These are phyloP conservation scores for Allygus modestus DNA, from an alignment of 2,888 invertebrate species.

Conservation along the genomic window DNA sequence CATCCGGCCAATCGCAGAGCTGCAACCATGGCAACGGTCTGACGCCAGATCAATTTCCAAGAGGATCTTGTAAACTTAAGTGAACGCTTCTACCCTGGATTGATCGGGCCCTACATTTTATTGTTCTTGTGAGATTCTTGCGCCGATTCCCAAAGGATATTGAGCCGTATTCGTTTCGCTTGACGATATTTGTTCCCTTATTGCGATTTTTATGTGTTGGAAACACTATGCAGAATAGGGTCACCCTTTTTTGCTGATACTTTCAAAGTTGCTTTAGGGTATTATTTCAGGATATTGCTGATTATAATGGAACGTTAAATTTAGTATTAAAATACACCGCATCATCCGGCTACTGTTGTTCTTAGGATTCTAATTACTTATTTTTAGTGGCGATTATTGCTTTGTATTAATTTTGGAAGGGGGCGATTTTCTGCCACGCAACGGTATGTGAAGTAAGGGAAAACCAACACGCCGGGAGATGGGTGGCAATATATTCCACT, in stretches of 20 bases:
- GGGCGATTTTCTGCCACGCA: no score
- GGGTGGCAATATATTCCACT: no score
- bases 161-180: conserved; percentile 9
- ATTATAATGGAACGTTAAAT: no score
- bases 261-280: no score
- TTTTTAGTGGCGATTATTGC: no score
- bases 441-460: no score
- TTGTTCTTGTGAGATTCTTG: conserved; percentile 29
- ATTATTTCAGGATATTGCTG: neutral
- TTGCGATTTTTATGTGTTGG: conserved; percentile 36
- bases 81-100: conserved; percentile 46
- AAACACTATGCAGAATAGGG: neutral
- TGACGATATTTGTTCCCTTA: conserved; percentile 37
- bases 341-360: no score
- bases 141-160: conserved; percentile 16
- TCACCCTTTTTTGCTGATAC: neutral
- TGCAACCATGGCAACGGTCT: conserved; percentile 45
- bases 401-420: no score
- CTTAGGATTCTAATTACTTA: no score
- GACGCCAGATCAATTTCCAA: conserved; percentile 42
- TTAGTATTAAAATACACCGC: no score
- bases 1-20: conserved; percentile 28
- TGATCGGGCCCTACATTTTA: conserved; percentile 40
- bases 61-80: conserved; percentile 57
- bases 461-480: no score